Percentiles rank a stretch among this genome's conserved stretches.
phyloP scores from a whole-genome alignment of 2,888 invertebrate genomes.

The Congeria kusceri region DNA sequence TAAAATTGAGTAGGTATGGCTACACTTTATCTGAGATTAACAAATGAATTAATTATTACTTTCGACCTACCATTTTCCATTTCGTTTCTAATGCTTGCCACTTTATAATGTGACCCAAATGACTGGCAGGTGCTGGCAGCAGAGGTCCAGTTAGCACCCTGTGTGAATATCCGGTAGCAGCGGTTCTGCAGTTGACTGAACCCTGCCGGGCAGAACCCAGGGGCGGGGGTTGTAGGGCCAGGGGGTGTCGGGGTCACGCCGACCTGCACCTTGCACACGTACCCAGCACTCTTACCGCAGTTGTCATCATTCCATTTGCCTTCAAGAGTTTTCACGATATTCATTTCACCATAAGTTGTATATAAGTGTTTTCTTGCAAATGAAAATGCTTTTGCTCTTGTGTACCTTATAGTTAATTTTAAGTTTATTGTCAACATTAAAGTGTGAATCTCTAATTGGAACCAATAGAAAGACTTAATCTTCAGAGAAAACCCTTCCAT shows the following conservation, averaged over 20 bases:
- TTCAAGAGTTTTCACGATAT: conserved; percentile 25
- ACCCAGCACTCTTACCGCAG: conserved; percentile 69
- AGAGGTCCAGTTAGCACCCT: conserved; percentile 63
- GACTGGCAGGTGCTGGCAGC: conserved; percentile 63
- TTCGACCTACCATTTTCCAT: conserved; percentile 69
- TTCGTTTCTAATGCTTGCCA: conserved; percentile 70
- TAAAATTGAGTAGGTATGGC: too few species aligned
- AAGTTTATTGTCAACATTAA: too few species aligned
- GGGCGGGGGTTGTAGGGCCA: conserved; percentile 51
- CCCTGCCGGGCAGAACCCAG: conserved; percentile 74
- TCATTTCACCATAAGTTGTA: too few species aligned
- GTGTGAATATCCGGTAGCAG: conserved; percentile 70
- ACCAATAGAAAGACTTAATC: too few species aligned
- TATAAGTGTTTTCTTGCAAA: too few species aligned
- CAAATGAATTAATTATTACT: too few species aligned
- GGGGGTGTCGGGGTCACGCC: conserved; percentile 52
- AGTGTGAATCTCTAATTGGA: too few species aligned
- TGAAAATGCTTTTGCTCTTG: too few species aligned
- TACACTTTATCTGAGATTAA: too few species aligned
- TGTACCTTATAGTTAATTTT: too few species aligned
- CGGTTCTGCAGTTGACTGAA: conserved; percentile 68
- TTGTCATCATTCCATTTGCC: conserved; percentile 78
- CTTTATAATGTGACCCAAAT: conserved; percentile 59
- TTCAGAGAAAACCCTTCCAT: too few species aligned
- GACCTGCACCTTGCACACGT: conserved; percentile 70